phyloP scores from a whole-genome alignment of 2,888 invertebrate genomes.

The Drosophila anomalata region DNA sequence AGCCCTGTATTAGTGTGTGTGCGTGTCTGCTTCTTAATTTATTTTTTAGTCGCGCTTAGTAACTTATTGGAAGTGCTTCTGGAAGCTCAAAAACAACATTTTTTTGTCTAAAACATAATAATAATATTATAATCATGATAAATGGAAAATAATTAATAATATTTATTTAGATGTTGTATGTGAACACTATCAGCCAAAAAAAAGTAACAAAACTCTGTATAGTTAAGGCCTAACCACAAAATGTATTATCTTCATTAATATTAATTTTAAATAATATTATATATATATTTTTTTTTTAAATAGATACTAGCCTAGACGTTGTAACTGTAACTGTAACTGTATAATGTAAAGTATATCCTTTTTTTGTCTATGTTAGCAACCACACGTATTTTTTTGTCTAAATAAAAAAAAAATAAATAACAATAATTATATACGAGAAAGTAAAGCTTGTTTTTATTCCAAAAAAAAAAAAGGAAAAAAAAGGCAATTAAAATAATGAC shows the following conservation, averaged over 20 bases:
- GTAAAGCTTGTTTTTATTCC: slow-evolving; percentile 6
- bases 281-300: too few relatives aligned
- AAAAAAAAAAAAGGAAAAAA: too few relatives aligned
- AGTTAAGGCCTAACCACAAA: slow-evolving; percentile 56
- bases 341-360: slow-evolving; percentile 47
- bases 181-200: slow-evolving; percentile 66
- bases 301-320: slow-evolving; percentile 54
- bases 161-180: slow-evolving; percentile 72
- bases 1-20: slow-evolving; percentile 6
- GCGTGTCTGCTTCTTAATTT: slow-evolving; percentile 31
- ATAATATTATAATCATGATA: slow-evolving; percentile 4
- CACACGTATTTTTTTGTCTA: slow-evolving; percentile 58
- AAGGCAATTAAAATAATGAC: slow-evolving; percentile 65
- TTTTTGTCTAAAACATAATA: slow-evolving; percentile 24
- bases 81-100: neutral
- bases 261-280: too few relatives aligned
- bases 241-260: slow-evolving; percentile 53
- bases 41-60: slow-evolving; percentile 67
- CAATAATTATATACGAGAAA: slow-evolving; percentile 9
- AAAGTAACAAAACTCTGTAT: slow-evolving; percentile 24
- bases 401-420: slow-evolving; percentile 54
- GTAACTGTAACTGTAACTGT: slow-evolving; percentile 55
- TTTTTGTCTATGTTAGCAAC: slow-evolving; percentile 44
- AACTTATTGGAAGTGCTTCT: slow-evolving; percentile 49
- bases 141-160: slow-evolving; percentile 4